Evolutionary conservation across 2,113 vertebrate genomes (phyloP), one percentile per base, ranked within the genome.

Genomic region (Polypterus bichir): DNA sequence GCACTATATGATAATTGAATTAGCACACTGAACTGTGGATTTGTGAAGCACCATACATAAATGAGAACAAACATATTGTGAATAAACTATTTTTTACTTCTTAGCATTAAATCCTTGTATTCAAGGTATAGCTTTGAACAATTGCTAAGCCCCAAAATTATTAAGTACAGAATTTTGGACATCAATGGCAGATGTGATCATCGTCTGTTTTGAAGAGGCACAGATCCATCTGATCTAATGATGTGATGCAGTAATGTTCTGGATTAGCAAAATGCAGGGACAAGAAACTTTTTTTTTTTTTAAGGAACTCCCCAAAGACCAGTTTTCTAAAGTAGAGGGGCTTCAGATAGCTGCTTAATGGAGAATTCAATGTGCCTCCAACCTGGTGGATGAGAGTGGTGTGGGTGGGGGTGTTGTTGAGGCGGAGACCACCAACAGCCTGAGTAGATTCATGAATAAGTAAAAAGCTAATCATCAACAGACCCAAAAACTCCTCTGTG

Each of bases 361-460:
- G 72, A 74, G 70, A 76, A 76, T 72, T 76, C 72, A 76, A 71
- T 71, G 71, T n/a, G 44, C 64, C 48, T 70, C 68, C 68, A 64
- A 70, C 56, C 66, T 62, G 64, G 60, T 64, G 69, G 65, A 66
- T 46, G 57, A 57, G 54, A 10, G 59, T 61, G 47, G 49, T 49
- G 60, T 60, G 57, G 47, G 53, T 58, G 52, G 11, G 60, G 49
- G 65, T n/a, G n/a, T n/a, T n/a, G n/a, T n/a, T n/a, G n/a, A 27
- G 27, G 27, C 6, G 57, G 65, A 63, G 65, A 53, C 59, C 66
- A 71, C 60, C 73, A 74, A 71, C 64, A 67, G 68, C 68, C 66
- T 67, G 76, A 80, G 77, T 69, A 66, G 63, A 72, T 70, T 83
- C 73, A 82, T 84, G 55, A 83, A 84, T 78, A 76, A 81, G 64